These are phyloP conservation scores for Megalops atlanticus DNA, from an alignment of 2,113 vertebrate species.

Conservation along the genomic window DNA sequence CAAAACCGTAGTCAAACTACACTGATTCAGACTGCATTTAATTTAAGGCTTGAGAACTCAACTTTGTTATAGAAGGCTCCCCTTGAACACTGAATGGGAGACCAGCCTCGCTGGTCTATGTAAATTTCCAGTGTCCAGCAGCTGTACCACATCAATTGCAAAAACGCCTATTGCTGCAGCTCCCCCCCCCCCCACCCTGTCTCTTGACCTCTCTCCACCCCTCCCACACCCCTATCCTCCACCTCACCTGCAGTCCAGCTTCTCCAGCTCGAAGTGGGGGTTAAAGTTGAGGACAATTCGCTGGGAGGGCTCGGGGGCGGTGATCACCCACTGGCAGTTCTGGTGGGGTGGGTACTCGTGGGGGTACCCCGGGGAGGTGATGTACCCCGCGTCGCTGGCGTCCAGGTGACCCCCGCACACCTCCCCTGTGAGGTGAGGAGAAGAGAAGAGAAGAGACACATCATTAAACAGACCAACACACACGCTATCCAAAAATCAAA, in stretches of 20 bases:
- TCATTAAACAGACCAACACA: constrained; percentile 21
- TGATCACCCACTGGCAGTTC: constrained; percentile 95
- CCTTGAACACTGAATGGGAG: too few relatives aligned
- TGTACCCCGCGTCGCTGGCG: constrained; percentile 91
- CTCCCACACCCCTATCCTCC: not conserved
- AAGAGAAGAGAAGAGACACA: not conserved
- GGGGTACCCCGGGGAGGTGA: constrained; percentile 95
- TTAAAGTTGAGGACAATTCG: constrained; percentile 99
- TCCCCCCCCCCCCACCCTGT: too few relatives aligned
- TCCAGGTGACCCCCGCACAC: constrained; percentile 85
- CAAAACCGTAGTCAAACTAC: not conserved
- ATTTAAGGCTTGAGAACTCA: not conserved
- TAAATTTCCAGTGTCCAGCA: not conserved
- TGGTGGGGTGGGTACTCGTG: constrained; percentile 95
- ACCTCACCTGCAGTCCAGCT: constrained; percentile 92
- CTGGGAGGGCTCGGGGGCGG: constrained; percentile 85
- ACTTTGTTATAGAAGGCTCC: too few relatives aligned
- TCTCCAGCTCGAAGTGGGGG: constrained; percentile 97
- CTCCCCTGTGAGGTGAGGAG: constrained; percentile 51
- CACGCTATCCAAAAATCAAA: not conserved
- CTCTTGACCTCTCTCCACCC: not conserved
- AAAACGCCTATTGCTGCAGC: not conserved
- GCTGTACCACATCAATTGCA: not conserved
- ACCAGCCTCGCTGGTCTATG: too few relatives aligned
- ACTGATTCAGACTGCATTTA: not conserved